phyloP scores from a whole-genome alignment of 2,797 vertebrate genomes.

The Xenops minutus region DNA sequence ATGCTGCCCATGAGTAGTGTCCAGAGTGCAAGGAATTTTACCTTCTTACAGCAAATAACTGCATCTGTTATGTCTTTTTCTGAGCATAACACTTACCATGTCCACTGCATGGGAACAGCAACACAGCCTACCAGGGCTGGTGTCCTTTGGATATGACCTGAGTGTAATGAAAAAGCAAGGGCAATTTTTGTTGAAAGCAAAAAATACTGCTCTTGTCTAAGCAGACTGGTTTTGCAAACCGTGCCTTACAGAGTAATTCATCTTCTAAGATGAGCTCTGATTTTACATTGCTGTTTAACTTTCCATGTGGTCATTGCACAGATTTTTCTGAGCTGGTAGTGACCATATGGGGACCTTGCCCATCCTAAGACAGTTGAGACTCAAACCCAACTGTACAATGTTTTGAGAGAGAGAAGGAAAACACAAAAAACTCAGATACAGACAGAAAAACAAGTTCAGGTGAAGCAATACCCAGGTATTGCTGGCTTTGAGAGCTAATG shows the following conservation, averaged over 20 bases:
- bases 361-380: neutral
- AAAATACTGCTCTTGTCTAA: neutral
- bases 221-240: neutral
- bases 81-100: accelerated
- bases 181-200: neutral
- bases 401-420: neutral
- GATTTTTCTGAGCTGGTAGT: neutral
- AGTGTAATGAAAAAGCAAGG: neutral
- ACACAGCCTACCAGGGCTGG: neutral
- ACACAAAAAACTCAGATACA: neutral
- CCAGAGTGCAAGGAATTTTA: neutral
- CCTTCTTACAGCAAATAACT: neutral
- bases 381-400: neutral
- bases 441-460: neutral
- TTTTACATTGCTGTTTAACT: neutral
- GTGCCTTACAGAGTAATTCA: neutral
- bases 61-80: neutral
- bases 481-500: neutral
- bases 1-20: neutral
- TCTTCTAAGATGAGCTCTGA: neutral
- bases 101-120: neutral
- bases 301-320: neutral
- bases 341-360: neutral
- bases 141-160: neutral
- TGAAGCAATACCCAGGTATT: neutral